phyloP scores from a whole-genome alignment of 1,140 invertebrate species.

The Lucilia sericata region DNA sequence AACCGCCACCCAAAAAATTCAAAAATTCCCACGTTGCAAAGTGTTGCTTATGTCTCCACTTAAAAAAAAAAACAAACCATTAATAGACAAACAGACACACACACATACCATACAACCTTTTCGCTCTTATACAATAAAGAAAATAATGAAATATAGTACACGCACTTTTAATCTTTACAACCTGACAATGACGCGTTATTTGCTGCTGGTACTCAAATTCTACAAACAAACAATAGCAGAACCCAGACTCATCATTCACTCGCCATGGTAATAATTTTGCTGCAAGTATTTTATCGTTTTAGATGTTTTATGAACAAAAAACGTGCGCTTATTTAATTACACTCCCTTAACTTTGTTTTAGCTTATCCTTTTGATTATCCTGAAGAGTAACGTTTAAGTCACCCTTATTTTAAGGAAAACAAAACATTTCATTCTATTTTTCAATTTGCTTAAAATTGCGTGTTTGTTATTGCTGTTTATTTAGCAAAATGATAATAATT shows the following conservation, averaged over 20 bases:
- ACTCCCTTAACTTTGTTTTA: conserved; percentile 25
- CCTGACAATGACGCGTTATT: conserved; percentile 10
- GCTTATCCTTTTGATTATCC: conserved; percentile 23
- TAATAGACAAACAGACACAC: background rate
- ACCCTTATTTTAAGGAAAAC: conserved; percentile 5
- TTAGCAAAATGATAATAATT: conserved; percentile 18
- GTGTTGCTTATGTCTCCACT: conserved; percentile 42
- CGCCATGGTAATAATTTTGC: conserved; percentile 6
- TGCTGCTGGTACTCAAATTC: conserved; percentile 3
- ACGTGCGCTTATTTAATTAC: background rate
- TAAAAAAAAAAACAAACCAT: conserved; percentile 28
- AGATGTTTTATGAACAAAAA: background rate
- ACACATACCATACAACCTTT: background rate
- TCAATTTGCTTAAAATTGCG: background rate
- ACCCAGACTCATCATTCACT: background rate
- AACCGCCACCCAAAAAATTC: background rate
- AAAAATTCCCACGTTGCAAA: conserved; percentile 36
- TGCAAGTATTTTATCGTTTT: conserved; percentile 32
- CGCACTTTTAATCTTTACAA: background rate
- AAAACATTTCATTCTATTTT: background rate
- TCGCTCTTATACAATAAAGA: background rate
- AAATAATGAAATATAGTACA: background rate
- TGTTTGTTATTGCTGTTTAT: conserved; percentile 32
- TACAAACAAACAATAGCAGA: background rate
- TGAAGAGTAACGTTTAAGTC: background rate